Conservation (phyloP, 2,797 vertebrate genomes). For the Kryptolebias ocellatus region DNA sequence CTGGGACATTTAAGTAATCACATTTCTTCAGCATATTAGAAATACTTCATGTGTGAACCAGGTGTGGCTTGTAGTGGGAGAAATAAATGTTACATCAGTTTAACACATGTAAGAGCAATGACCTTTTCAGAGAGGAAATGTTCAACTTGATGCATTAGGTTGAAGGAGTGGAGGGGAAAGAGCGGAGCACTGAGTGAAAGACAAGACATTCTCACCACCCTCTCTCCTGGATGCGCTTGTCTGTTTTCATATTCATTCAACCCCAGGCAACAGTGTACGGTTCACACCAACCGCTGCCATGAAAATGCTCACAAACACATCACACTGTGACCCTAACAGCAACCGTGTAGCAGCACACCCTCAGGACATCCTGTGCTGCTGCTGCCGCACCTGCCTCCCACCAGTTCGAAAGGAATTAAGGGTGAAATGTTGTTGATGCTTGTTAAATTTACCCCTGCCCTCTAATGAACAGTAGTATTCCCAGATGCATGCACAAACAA, state of each 20-base stretch:
- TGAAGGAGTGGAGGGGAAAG: conserved; percentile 4
- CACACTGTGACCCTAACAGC: conserved; percentile 43
- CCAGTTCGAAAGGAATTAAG: conserved; percentile 24
- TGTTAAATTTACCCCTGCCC: conserved; percentile 31
- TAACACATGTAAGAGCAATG: conserved; percentile 57
- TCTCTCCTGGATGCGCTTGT: conserved; percentile 35
- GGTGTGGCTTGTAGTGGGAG: conserved; percentile 7
- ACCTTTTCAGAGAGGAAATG: conserved; percentile 62
- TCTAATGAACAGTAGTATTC: conserved; percentile 53
- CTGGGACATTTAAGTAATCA: too few species aligned
- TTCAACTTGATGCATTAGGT: conserved; percentile 35
- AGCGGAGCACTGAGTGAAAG: conserved; percentile 34
- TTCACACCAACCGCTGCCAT: conserved; percentile 35
- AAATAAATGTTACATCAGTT: conserved; percentile 20
- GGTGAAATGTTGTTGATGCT: conserved; percentile 30
- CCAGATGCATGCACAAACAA: conserved; percentile 34
- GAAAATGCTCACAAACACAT: conserved; percentile 49
- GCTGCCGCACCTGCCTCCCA: conserved; percentile 29
- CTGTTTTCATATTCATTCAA: conserved; percentile 40
- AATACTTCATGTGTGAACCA: conserved; percentile 32
- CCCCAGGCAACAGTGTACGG: conserved; percentile 34
- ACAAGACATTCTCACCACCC: conserved; percentile 17
- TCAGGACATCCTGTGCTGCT: conserved; percentile 47
- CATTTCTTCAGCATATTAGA: conserved; percentile 18
- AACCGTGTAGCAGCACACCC: conserved; percentile 35